Percentiles rank a stretch among this genome's conserved stretches.
Conservation (phyloP, 2,888 invertebrate species). For the Heteropelma amictum region DNA sequence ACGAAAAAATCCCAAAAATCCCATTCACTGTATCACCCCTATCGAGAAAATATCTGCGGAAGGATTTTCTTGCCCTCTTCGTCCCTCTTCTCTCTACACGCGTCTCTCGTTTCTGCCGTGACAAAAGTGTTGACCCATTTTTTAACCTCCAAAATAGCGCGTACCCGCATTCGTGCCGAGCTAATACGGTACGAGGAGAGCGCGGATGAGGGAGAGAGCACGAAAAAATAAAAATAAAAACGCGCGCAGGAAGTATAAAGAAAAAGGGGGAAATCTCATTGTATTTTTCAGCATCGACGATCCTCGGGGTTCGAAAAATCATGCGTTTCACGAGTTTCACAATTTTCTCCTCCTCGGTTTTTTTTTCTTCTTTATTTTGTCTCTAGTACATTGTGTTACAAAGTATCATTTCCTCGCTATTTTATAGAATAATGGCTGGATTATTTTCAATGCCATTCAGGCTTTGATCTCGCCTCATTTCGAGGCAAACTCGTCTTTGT, state of each 20-base stretch:
- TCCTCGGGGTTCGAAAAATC: conserved; percentile 45
- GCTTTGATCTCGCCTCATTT: neutral
- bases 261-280: conserved; percentile 39
- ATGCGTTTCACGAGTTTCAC: conserved; percentile 49
- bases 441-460: conserved; percentile 15
- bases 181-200: conserved; percentile 47
- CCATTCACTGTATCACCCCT: conserved; percentile 56
- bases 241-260: conserved; percentile 4
- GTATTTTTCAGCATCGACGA: conserved; percentile 25
- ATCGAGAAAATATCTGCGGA: conserved; percentile 59
- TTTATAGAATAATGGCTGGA: conserved; percentile 6
- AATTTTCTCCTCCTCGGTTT: conserved; percentile 2
- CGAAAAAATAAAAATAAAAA: conserved; percentile 13
- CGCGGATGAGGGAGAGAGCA: conserved; percentile 8
- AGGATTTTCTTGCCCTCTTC: conserved; percentile 49
- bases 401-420: conserved; percentile 16
- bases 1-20: conserved; percentile 56
- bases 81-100: neutral
- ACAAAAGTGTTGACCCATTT: conserved; percentile 57
- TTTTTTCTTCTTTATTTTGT: conserved; percentile 18
- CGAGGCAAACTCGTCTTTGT: neutral
- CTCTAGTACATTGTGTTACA: conserved; percentile 18
- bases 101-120: conserved; percentile 16
- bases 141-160: conserved; percentile 55
- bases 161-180: conserved; percentile 22